Evolutionary conservation across 2,888 invertebrate genomes (phyloP).

Genomic region (Lumbricus terrestris): DNA sequence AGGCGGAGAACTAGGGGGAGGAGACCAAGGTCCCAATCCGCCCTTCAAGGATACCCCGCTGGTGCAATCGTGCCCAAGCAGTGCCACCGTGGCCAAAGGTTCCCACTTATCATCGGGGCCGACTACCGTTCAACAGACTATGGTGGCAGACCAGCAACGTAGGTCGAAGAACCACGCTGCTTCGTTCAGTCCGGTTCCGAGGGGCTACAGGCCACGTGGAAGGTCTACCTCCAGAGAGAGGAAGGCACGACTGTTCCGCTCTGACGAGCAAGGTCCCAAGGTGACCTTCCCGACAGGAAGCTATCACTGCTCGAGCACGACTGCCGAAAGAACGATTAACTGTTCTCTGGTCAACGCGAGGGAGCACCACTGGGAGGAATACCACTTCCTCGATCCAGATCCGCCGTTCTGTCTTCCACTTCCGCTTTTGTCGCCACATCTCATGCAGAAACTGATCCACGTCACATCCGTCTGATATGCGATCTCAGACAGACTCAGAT

Average conservation of each 20-base stretch:
- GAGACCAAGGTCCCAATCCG: background rate
- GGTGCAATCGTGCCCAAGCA: background rate
- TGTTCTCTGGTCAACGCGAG: background rate
- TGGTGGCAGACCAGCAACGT: background rate
- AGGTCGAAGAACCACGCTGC: background rate
- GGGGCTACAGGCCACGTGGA: background rate
- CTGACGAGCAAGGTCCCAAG: background rate
- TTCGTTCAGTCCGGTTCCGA: background rate
- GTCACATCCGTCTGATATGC: background rate
- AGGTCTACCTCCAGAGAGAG: background rate
- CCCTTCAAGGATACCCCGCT: background rate
- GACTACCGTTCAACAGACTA: background rate
- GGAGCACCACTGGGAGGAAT: background rate
- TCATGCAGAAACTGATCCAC: slow-evolving; percentile 10
- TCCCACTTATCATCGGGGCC: background rate
- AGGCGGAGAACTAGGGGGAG: no score
- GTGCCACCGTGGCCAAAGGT: background rate
- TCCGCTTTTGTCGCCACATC: background rate
- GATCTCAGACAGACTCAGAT: background rate
- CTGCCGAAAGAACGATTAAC: background rate
- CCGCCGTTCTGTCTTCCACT: background rate
- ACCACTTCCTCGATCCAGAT: background rate
- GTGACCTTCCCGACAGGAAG: background rate
- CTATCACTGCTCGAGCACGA: background rate
- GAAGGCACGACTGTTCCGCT: background rate